Evolutionary conservation across 2,888 invertebrate species (phyloP), one percentile per base, ranked within the genome.

Genomic region (Agrotis segetum): DNA sequence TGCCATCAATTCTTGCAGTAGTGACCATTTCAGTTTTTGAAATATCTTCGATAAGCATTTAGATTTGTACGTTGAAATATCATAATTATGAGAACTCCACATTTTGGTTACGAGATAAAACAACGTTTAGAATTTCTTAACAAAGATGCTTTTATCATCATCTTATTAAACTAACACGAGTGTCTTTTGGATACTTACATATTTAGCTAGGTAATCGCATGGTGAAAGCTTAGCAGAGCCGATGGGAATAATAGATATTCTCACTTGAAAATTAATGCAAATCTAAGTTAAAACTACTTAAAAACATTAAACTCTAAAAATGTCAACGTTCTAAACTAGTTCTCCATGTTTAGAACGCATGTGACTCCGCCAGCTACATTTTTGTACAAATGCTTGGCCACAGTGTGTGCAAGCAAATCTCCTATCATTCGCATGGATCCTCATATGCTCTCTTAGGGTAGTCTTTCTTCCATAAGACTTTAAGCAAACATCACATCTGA

Each of bases 351-450:
- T 88, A 7, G 91, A 91, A 13, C 92, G 92, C 88, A 96, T 92
- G 71, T 96, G 96, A 34, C 89, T 90, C 50, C 91, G 88, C 82
- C 92, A 91, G 49, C 93, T 94, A 84, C 90, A 78, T 85, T 93
- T 88, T 82, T 94, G 88, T 11, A 91, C 87, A 17, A 91, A 88
- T 53, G 86, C 85, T 55, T 85, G 87, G 0, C 81, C 82, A 65
- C 93, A 93, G 3, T 82, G 81, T 71, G 73, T 65, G 86, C 93
- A 74, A 81, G 74, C n/a, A 9, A 87, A 85, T 49, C 87, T 85
- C 17, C 89, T 86, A 67, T 91, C 91, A 64, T 90, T 88, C 0
- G 83, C 87, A 58, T 85, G 85, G 1, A 87, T 85, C 21, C 85
- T 85, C 87, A 92, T 92, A 81, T 96, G 96, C 49, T 91, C 90